phyloP scores from a whole-genome alignment of 1,140 invertebrate species.

The Macrotrachela quadricornifera region DNA sequence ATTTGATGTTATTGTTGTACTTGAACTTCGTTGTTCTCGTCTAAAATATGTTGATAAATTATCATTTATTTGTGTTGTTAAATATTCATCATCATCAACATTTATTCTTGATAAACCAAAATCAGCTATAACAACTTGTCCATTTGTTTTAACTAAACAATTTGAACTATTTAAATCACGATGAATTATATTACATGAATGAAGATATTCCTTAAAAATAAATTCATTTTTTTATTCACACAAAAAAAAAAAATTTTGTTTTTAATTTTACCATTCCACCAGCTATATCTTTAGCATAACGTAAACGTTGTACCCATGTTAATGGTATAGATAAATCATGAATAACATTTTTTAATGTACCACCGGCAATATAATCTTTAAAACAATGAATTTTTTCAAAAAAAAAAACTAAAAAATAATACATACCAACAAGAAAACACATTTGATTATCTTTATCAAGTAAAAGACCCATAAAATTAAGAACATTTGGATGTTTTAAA shows the following conservation, averaged over 20 bases:
- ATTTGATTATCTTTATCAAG: slow-evolving; percentile 69
- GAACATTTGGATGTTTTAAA: slow-evolving; percentile 63
- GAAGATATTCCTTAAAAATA: slow-evolving; percentile 16
- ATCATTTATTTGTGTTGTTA: too few relatives aligned
- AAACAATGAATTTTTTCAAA: too few relatives aligned
- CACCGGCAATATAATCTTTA: slow-evolving; percentile 25
- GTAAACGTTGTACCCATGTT: slow-evolving; percentile 18
- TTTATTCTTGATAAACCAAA: slow-evolving; percentile 19
- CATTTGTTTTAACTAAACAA: slow-evolving; percentile 21
- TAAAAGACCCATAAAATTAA: slow-evolving; percentile 71
- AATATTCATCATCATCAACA: too few relatives aligned
- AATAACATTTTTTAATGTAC: slow-evolving; percentile 23
- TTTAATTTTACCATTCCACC: slow-evolving; percentile 17
- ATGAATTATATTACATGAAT: slow-evolving; percentile 28
- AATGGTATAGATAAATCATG: slow-evolving; percentile 16
- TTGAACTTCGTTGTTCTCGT: too few relatives aligned
- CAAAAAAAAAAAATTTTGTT: too few relatives aligned
- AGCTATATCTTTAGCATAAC: slow-evolving; percentile 26
- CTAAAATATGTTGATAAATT: too few relatives aligned
- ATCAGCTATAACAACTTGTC: slow-evolving; percentile 26
- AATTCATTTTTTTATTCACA: too few relatives aligned
- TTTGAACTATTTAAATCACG: slow-evolving; percentile 27
- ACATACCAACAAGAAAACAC: too few relatives aligned
- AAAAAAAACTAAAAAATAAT: too few relatives aligned
- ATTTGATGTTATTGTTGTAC: too few relatives aligned